Base-by-base conservation (phyloP, 2,888 invertebrate species). In the Himalopsyche anomala region DNA sequence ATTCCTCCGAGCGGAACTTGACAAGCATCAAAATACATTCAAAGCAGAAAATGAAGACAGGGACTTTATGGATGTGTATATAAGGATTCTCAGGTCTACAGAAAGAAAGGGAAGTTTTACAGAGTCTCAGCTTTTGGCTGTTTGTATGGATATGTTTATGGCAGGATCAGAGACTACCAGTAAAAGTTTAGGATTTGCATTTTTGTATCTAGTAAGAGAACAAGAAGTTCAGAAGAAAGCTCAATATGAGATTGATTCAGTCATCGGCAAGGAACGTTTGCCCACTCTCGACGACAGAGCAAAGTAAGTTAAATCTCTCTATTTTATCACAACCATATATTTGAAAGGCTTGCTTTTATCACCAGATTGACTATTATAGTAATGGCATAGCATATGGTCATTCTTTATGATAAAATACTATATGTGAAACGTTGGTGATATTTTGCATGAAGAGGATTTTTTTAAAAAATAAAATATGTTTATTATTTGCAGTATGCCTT, bases 111-210 rank as follows among this genome's bases (percentile, higher is more conserved):
- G 92, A 0, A 94, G 94, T 4, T 95, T 95, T 90, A 93, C 94
- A 89, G 97, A 97, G 90, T 94, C 94, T 11, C 97, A 97, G 89
- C 91, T 97, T 83, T 91, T 97, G 85, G 96, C 97, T 0, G 95
- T 96, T 89, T 97, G 97, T 89, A 93, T 97, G 94, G 97, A 97
- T 89, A 94, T 97, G 94, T 97, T 97, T 89, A 95, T 97, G 93
- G 97, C 97, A 38, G 97, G 97, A 0, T 96, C 97, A 0, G 97
- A 97, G 91, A 97, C 97, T 0, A 97, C 97, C 0, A 95, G 95
- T 83, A 97, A 97, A 90, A 95, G 95, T 54, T 92, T 97, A 89
- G 95, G 96, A 45, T 97, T 97, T 90, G 94, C 95, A 86, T 96
- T 97, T 89, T 93, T 96, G 89, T 95, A 96, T 90, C 90, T 97